Conservation (phyloP, 2,113 vertebrate genomes). For the Apaloderma vittatum region DNA sequence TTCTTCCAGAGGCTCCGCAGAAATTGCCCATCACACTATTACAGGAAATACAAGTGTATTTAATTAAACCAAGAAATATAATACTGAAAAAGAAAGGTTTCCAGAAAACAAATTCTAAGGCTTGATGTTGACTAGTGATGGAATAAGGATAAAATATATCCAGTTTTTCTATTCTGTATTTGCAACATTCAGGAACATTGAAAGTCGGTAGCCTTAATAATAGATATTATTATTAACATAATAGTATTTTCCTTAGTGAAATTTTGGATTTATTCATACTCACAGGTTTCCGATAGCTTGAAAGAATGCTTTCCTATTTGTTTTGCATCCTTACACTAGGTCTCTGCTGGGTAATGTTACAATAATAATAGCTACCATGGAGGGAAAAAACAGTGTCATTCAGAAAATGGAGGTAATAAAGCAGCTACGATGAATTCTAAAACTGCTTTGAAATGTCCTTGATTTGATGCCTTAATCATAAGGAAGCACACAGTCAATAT, state of each 20-base stretch:
- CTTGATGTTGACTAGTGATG: neutral
- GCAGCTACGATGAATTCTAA: neutral
- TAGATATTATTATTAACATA: neutral
- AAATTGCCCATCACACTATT: neutral
- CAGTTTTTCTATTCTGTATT: neutral
- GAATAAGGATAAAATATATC: neutral
- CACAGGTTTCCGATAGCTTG: neutral
- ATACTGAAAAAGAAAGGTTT: neutral
- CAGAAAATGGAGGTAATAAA: neutral
- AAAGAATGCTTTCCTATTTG: neutral
- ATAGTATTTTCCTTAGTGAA: neutral
- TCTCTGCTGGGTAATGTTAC: neutral
- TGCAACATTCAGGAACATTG: neutral
- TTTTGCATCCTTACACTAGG: neutral
- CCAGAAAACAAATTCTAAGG: neutral
- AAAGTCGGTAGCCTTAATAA: neutral
- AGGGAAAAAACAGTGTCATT: neutral
- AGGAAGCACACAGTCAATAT: neutral
- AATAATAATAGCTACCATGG: neutral
- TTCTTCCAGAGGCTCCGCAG: neutral
- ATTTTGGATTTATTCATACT: neutral
- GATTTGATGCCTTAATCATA: neutral
- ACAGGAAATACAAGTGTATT: neutral
- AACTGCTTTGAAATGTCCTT: neutral
- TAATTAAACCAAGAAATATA: neutral